Evolutionary conservation across 1,140 invertebrate species (phyloP), one percentile per base, ranked within the genome.

Genomic region (Cephus cinctus): DNA sequence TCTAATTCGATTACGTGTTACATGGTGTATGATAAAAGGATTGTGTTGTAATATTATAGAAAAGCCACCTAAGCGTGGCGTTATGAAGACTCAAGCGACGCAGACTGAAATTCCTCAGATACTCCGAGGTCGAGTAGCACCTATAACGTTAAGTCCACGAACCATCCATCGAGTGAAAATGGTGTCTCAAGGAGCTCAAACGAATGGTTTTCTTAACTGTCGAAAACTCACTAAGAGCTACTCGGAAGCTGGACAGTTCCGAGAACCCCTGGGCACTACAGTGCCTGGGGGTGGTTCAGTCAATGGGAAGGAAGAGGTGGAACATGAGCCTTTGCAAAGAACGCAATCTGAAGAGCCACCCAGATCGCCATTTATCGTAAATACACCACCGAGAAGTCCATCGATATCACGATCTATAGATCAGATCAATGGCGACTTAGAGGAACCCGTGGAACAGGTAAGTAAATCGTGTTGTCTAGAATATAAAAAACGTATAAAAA

Each of bases 41-140:
- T n/a, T n/a, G n/a, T n/a, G n/a, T n/a, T n/a, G n/a, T n/a, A n/a
- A n/a, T n/a, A n/a, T n/a, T n/a, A n/a, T n/a, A 85, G 90, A 92
- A 73, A 91, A 91, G 73, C 79, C 60, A 40, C 69, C 89, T 21
- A 92, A 91, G 69, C 81, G 88, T 57, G 86, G 87, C 43, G 83
- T 86, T 1, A 94, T 94, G 90, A 89, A 92, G 62, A 93, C 92
- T 1, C 92, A 95, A 78, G 92, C 92, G 1, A 95, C 92, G 1
- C 92, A 96, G 73, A 96, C 93, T 18, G 92, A 95, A 71, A 80
- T 84, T 18, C 82, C 82, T 57, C 66, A 84, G 47, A 80, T 83
- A 54, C 61, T 69, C 5, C 80, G 85, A 32, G 86, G 88, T 68
- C 81, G 83, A 11, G 67, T 83, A 5, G 82, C 83, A 34, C 84